Percentiles rank a stretch among this genome's conserved stretches.
These are phyloP conservation scores for Drosophila auraria DNA, from an alignment of 1,140 invertebrate genomes.

Conservation along the genomic window DNA sequence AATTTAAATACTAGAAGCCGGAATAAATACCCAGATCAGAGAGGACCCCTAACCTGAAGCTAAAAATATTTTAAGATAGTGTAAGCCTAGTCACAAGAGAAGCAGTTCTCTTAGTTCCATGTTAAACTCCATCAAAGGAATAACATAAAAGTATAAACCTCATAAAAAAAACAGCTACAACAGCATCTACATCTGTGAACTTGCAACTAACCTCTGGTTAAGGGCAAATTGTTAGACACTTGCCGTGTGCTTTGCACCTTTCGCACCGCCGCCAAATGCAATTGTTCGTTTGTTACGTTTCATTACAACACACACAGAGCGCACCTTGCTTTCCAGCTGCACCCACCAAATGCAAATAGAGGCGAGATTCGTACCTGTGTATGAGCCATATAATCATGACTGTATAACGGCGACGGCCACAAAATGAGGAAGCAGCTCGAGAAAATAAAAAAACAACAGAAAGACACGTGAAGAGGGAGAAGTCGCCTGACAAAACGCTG, in stretches of 20 bases:
- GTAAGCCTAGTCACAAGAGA: not conserved
- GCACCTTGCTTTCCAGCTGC: slow-evolving; percentile 56
- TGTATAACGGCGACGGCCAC: slow-evolving; percentile 39
- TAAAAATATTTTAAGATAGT: not conserved
- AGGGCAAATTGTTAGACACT: slow-evolving; percentile 34
- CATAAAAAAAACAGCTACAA: not conserved
- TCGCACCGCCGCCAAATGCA: slow-evolving; percentile 37
- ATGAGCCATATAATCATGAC: slow-evolving; percentile 58
- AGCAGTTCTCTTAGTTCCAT: no score
- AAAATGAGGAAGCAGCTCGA: slow-evolving; percentile 53
- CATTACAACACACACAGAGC: slow-evolving; percentile 49
- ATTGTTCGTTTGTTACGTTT: slow-evolving; percentile 47
- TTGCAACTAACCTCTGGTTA: slow-evolving; percentile 30
- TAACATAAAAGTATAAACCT: not conserved
- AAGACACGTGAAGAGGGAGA: slow-evolving; percentile 52
- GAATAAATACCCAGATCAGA: not conserved
- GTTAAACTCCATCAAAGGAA: no score
- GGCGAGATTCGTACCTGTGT: slow-evolving; percentile 22
- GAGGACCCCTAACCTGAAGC: not conserved
- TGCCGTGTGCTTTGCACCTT: slow-evolving; percentile 29
- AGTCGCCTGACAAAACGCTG: slow-evolving; percentile 73
- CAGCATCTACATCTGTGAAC: slow-evolving; percentile 9
- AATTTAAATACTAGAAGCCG: not conserved
- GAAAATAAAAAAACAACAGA: not conserved
- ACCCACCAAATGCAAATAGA: slow-evolving; percentile 64